Evolutionary conservation across 2,797 vertebrate species (phyloP).

Genomic region (Sylvia borin): DNA sequence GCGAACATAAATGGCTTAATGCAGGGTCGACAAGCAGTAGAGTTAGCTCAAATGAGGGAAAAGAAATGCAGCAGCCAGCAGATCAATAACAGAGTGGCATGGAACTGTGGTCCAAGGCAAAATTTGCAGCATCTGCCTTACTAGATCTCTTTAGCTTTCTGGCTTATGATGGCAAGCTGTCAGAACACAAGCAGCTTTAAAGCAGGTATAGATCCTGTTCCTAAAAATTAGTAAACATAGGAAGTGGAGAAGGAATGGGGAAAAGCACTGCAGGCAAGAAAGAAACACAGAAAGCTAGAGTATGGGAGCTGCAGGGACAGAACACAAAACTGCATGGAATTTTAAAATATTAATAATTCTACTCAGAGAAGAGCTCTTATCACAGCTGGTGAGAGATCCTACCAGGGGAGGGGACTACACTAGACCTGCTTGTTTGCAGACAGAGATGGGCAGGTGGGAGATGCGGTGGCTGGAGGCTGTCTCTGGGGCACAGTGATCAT

Average conservation of each 20-base stretch:
- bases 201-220: not conserved
- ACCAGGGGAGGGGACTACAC: not conserved
- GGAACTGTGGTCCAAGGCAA: not conserved
- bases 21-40: not conserved
- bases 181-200: not conserved
- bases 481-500: not conserved
- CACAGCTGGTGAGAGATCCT: not conserved
- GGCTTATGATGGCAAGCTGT: not conserved
- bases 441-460: not conserved
- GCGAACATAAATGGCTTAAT: not conserved
- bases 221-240: not conserved
- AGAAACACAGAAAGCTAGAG: not conserved
- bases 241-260: not conserved
- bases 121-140: not conserved
- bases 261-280: not conserved
- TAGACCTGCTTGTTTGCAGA: not conserved
- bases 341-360: not conserved
- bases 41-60: not conserved
- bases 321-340: not conserved
- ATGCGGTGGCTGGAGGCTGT: not conserved
- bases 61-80: not conserved
- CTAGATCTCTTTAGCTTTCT: not conserved
- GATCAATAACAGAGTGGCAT: not conserved
- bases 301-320: not conserved
- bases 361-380: not conserved